phyloP scores from a whole-genome alignment of 2,888 invertebrate genomes.

The Aphelenchoides bicaudatus region DNA sequence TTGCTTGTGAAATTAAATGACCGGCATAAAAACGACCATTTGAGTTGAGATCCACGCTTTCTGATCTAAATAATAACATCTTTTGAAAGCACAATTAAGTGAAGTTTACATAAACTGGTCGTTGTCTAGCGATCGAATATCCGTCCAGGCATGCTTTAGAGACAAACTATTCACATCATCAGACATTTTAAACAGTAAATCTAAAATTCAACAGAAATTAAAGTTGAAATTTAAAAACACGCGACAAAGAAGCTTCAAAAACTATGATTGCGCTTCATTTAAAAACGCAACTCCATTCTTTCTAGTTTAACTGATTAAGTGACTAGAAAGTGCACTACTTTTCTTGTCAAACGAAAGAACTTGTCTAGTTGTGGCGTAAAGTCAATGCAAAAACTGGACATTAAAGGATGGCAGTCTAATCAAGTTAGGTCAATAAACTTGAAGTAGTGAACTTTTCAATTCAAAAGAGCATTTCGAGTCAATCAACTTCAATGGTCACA shows the following conservation, averaged over 20 bases:
- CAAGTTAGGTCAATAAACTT: too few relatives aligned
- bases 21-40: conserved; percentile 44
- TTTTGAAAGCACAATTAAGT: neutral
- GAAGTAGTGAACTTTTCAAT: too few relatives aligned
- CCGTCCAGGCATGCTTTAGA: conserved; percentile 1
- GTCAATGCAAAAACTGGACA: too few relatives aligned
- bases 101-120: conserved; percentile 1
- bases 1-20: conserved; percentile 43
- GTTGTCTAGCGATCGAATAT: neutral
- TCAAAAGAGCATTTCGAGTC: too few relatives aligned
- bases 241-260: neutral
- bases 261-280: too few relatives aligned
- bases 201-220: neutral
- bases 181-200: neutral
- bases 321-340: too few relatives aligned
- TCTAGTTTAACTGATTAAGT: too few relatives aligned
- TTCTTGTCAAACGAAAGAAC: too few relatives aligned
- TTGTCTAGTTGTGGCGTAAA: too few relatives aligned
- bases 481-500: too few relatives aligned
- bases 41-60: neutral
- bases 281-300: too few relatives aligned
- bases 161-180: neutral
- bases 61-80: neutral
- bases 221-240: neutral
- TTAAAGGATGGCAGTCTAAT: too few relatives aligned